Evolutionary conservation across 2,888 invertebrate species (phyloP).

Genomic region (Laspeyria flexula): DNA sequence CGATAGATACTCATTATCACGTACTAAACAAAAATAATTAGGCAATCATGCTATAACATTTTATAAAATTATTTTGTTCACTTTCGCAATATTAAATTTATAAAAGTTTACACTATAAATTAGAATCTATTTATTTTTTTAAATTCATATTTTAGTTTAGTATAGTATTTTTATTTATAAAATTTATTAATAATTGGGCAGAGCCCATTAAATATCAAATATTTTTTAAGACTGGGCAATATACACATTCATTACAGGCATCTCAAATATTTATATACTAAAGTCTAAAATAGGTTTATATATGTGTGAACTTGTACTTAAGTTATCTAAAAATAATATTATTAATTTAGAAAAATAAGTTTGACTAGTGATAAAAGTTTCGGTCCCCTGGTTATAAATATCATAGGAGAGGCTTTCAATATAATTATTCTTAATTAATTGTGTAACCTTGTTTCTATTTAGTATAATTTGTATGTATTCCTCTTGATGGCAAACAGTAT

Average conservation of each 20-base stretch:
- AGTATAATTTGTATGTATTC: constrained; percentile 12
- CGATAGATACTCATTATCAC: no score
- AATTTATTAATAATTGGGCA: not conserved
- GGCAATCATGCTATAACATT: not conserved
- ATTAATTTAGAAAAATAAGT: not conserved
- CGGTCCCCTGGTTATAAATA: constrained; percentile 11
- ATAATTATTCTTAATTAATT: constrained; percentile 4
- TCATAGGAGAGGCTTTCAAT: constrained; percentile 12
- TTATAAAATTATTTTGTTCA: not conserved
- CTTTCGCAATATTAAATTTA: not conserved
- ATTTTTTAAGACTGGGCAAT: not conserved
- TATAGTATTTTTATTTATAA: not conserved
- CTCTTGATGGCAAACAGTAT: constrained; percentile 42
- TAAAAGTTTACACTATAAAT: not conserved
- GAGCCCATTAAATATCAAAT: not conserved
- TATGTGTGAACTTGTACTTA: not conserved
- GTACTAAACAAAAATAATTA: no score
- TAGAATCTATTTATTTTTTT: not conserved
- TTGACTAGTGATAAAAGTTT: constrained; percentile 1
- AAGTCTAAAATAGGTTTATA: not conserved
- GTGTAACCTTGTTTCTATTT: constrained; percentile 9
- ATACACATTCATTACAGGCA: not conserved
- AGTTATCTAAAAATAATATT: not conserved
- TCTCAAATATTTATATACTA: not conserved
- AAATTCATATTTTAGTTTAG: constrained; percentile 5